Evolutionary conservation across 2,888 invertebrate genomes (phyloP).

Genomic region (Cryptus viduatorius): DNA sequence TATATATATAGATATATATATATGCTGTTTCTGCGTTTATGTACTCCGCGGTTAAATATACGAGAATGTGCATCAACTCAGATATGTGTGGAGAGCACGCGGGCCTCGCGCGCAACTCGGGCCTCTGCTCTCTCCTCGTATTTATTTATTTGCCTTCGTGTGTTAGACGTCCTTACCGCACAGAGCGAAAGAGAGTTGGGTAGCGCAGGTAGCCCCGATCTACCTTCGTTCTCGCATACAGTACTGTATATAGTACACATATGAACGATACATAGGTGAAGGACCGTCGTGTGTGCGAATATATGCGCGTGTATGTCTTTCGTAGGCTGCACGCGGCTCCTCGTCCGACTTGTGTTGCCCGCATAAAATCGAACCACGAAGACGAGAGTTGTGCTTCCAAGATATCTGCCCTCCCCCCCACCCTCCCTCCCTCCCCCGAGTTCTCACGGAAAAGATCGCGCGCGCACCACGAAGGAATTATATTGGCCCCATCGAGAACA

Average conservation of each 20-base stretch:
- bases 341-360: conserved; percentile 40
- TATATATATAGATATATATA: conserved; percentile 21
- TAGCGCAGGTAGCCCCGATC: conserved; percentile 61
- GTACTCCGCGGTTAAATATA: conserved; percentile 33
- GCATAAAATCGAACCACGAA: conserved; percentile 51
- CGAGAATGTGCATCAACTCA: conserved; percentile 56
- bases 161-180: conserved; percentile 62
- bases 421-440: conserved; percentile 1
- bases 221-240: conserved; percentile 7
- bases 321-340: conserved; percentile 52
- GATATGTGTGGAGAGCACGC: conserved; percentile 32
- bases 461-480: conserved; percentile 41
- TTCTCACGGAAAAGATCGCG: conserved; percentile 55
- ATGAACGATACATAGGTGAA: neutral
- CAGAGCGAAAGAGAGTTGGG: conserved; percentile 59
- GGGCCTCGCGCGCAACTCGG: conserved; percentile 33
- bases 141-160: conserved; percentile 67
- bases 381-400: conserved; percentile 32
- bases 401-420: neutral
- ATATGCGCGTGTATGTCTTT: conserved; percentile 8
- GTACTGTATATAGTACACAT: conserved; percentile 10
- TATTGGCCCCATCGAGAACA: conserved; percentile 63
- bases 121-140: conserved; percentile 39
- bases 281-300: neutral
- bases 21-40: neutral